Percentiles rank a stretch among this genome's conserved stretches.
Conservation (phyloP, 30 jellyfish, hydroid and myxozoan species). For the Hydractinia symbiolongicarpus region DNA sequence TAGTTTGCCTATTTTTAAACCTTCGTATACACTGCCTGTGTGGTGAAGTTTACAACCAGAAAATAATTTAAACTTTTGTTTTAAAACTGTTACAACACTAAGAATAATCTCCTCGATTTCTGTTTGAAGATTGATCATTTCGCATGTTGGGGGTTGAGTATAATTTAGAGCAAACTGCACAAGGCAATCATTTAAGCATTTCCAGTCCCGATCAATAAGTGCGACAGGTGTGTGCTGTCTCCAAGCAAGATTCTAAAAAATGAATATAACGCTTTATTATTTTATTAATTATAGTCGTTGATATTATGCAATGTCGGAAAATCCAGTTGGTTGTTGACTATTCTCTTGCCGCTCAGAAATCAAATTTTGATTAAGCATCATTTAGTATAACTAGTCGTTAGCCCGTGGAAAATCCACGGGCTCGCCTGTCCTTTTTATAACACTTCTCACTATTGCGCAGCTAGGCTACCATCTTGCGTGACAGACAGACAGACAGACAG, state of each 20-base stretch:
- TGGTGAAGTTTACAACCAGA: not conserved
- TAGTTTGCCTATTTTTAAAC: not conserved
- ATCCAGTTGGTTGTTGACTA: too few species aligned
- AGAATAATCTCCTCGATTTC: not conserved
- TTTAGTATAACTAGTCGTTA: too few species aligned
- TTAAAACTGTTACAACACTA: not conserved
- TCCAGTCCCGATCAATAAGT: not conserved
- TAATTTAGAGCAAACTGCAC: too few species aligned
- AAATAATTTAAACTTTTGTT: not conserved
- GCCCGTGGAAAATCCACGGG: too few species aligned
- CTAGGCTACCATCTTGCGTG: too few species aligned
- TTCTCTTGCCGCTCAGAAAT: too few species aligned
- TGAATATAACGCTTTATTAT: not conserved
- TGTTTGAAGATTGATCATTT: not conserved
- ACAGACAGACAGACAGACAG: too few species aligned
- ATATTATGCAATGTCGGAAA: too few species aligned
- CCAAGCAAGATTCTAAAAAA: not conserved
- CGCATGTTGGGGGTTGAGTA: too few species aligned
- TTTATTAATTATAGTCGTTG: not conserved
- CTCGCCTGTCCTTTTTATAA: too few species aligned
- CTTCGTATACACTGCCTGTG: constrained; percentile 12
- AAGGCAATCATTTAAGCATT: not conserved
- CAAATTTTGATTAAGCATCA: too few species aligned
- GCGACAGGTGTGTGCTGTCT: not conserved
- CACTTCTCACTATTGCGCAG: too few species aligned